Conservation (phyloP, 2,797 vertebrate genomes). For the Oryzias dopingdopingensis region DNA sequence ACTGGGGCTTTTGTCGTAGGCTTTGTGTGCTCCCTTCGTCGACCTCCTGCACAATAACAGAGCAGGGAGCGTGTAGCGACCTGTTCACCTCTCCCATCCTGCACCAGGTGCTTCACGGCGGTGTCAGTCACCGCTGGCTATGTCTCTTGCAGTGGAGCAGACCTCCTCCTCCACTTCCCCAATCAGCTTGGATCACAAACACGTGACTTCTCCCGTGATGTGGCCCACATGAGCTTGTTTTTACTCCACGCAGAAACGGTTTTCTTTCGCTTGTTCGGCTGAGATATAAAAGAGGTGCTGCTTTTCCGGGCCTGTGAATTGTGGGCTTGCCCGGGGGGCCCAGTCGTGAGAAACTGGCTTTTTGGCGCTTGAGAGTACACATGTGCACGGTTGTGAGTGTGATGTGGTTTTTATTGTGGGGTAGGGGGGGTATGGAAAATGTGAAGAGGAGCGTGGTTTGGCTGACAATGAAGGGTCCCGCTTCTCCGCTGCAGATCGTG, state of each 20-base stretch:
- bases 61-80: slow-evolving; percentile 48
- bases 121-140: slow-evolving; percentile 45
- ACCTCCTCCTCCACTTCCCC: slow-evolving; percentile 1
- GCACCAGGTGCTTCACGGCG: slow-evolving; percentile 49
- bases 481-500: slow-evolving; percentile 47
- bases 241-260: no score
- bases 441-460: slow-evolving; percentile 61
- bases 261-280: slow-evolving; percentile 23
- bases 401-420: slow-evolving; percentile 57
- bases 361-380: slow-evolving; percentile 45
- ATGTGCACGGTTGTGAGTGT: slow-evolving; percentile 36
- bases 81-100: slow-evolving; percentile 59
- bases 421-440: slow-evolving; percentile 63
- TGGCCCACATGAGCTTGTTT: background rate
- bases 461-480: slow-evolving; percentile 29
- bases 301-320: slow-evolving; percentile 61
- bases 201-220: slow-evolving; percentile 1
- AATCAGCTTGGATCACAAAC: slow-evolving; percentile 5
- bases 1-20: slow-evolving; percentile 21
- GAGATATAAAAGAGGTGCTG: slow-evolving; percentile 43
- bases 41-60: slow-evolving; percentile 54
- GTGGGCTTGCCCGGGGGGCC: slow-evolving; percentile 36
- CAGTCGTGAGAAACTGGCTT: slow-evolving; percentile 57
- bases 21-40: slow-evolving; percentile 29
- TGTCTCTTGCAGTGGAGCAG: slow-evolving; percentile 5